Conservation (phyloP, 2,888 invertebrate genomes). For the Cenopis cana region DNA sequence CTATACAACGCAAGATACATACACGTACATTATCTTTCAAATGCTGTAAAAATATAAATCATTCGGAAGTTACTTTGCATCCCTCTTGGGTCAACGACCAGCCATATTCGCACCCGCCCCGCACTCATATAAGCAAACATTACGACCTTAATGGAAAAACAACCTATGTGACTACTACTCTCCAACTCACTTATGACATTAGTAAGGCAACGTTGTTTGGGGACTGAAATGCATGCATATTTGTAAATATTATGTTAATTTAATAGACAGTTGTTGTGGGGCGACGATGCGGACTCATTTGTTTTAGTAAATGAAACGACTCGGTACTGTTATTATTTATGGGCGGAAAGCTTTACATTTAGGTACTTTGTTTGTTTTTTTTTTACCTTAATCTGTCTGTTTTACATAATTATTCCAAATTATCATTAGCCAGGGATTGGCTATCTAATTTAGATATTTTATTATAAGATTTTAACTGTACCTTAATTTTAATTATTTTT, state of each 20-base stretch:
- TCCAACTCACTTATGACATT: background rate
- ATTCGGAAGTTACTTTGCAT: conserved; percentile 36
- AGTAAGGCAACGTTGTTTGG: background rate
- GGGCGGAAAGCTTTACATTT: background rate
- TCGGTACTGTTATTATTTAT: background rate
- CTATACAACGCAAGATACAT: background rate
- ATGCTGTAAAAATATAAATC: conserved; percentile 33
- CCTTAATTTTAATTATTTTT: no score
- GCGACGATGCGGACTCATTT: conserved; percentile 28
- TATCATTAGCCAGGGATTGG: no score
- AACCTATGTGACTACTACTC: background rate
- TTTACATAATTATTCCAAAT: background rate
- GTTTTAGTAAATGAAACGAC: conserved; percentile 29
- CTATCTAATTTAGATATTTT: no score
- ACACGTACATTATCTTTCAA: conserved; percentile 23
- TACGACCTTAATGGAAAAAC: background rate
- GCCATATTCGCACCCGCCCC: conserved; percentile 34
- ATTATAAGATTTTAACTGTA: no score
- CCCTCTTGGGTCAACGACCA: conserved; percentile 34
- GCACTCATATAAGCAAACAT: conserved; percentile 36
- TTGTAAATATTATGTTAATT: conserved; percentile 44
- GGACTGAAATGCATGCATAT: conserved; percentile 34
- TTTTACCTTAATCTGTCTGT: background rate
- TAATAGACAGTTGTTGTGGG: conserved; percentile 34
- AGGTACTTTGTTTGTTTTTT: background rate